Base-by-base conservation (phyloP, 2,888 invertebrate species). In the Herminia tarsipennalis region DNA sequence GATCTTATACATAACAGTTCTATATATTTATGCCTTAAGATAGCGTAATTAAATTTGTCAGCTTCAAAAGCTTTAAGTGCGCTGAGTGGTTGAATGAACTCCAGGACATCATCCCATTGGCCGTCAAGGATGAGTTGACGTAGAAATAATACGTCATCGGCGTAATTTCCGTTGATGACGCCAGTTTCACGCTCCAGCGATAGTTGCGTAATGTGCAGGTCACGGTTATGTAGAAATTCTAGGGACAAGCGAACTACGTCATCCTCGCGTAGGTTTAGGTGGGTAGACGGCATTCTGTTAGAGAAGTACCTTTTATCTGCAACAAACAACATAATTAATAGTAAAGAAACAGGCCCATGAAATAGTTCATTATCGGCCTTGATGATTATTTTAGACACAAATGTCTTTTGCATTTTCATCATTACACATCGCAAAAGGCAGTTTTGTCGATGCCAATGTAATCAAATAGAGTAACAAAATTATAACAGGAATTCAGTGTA, bases 51-150 rank as follows among this genome's bases (percentile, higher is more conserved):
- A 83, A 98, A 97, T 80, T 95, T 95, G 68, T 95, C 94, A 78
- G 94, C 94, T 81, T 98, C 95, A 83, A 98, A 98, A 27, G 95
- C 93, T 70, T 94, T 95, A 49, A 96, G 86, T 5, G 95, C 94
- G 77, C 96, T 96, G 39, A 99, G 92, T 0, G 99, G 99, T 88
- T 98, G 98, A 49, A 98, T 96, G 85, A 99, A 99, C 81, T 98
- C 98, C 49, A 98, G 90, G 0, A 97, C 98, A 82, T 98, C 98
- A 86, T 99, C 98, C 99, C 99, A 99, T 87, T 98, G 98, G 10
- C 99, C 99, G 83, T 99, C 99, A 40, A 99, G 93, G 63, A 99
- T 98, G 38, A 99, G 94, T 86, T 98, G 98, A 10, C 98, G 93
- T 12, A 99, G 92, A 85, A 99, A 99, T 32, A 99, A 93, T 24